Base-by-base conservation (phyloP, 2,888 invertebrate species). In the Eupithecia abbreviata region DNA sequence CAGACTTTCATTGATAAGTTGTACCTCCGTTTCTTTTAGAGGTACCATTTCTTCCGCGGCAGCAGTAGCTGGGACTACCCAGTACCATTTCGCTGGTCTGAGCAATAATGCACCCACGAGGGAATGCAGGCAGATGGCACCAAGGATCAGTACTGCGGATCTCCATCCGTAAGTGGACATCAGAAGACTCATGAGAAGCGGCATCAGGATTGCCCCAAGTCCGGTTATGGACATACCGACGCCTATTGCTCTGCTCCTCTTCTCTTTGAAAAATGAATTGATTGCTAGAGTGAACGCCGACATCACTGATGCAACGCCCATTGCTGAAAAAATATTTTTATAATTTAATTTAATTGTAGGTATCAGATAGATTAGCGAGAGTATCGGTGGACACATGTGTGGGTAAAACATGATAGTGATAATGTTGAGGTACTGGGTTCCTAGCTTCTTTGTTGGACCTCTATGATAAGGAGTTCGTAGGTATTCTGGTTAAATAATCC, bases 81-180 rank as follows among this genome's bases (percentile, higher is more conserved):
- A 89, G 88, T 97, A 96, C 96, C 96, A 96, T 89, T 96, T 96
- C 3, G 96, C 94, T 30, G 97, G 97, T 84, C 97, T 96, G 67
- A 97, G 92, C 76, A 97, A 89, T 77, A 95, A 88, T 2, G 96
- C 96, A 10, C 95, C 96, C 75, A 96, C 88, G 6, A 97, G 86
- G 0, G 96, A 95, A 88, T 97, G 96, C 0, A 96, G 91, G 76
- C 96, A 95, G 71, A 97, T 90, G 4, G 95, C 96, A 71, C 96
- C 95, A 73, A 97, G 89, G 77, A 97, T 96, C 58, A 97, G 88
- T 77, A 96, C 95, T 0, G 96, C 96, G 67, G 96, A 96, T 90
- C 96, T 92, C 86, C 95, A 94, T 10, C 96, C 96, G 81, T 96
- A 96, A 0, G 90, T 85, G 55, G 92, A 89, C 84, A 97, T 92